Base-by-base conservation (phyloP, 2,113 vertebrate genomes). In the Gymnorhina tibicen region DNA sequence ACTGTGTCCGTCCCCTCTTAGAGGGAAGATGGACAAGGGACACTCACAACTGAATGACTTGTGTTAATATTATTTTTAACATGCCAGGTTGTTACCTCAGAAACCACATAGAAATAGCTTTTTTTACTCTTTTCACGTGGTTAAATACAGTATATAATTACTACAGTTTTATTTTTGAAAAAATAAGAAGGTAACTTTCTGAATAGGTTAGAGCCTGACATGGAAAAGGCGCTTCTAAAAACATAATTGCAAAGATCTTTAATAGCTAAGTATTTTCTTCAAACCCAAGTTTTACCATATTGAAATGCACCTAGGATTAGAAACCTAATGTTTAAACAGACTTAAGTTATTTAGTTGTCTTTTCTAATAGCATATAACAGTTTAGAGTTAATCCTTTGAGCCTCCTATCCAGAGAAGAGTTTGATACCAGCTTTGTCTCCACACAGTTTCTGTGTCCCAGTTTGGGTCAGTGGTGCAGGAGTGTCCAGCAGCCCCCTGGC, bases 61-160 rank as follows among this genome's bases (percentile, higher is more conserved):
- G 78, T 42, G 80, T 94, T 95, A 84, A 70, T 77, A 37, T 56
- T 84, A 41, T 95, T 93, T 93, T 91, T 75, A 85, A 95, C 49
- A 85, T 84, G 81, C 63, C 82, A 78, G 92, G 88, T 95, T 94
- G 74, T 95, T 95, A 97, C 97, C 96, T 97, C 97, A 91, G 91
- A 93, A 96, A 83, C 66, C 10, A 62, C 33, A 0, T 91, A 94
- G 64, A 94, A 88, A 49, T 91, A 85, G 75, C 46, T 91, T 97
- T 95, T 95, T 93, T 92, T 76, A 84, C 70, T 95, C 77, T 44
- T 72, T 85, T 96, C 93, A 89, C 52, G 19, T 91, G 80, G 49
- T 87, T 95, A 88, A 93, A 87, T 86, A 35, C 20, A 82, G 18
- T 86, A 72, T 66, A 72, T 90, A 84, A 44, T 87, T 63, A 72